Conservation (phyloP, 1,140 invertebrate species). For the Dysdera silvatica region DNA sequence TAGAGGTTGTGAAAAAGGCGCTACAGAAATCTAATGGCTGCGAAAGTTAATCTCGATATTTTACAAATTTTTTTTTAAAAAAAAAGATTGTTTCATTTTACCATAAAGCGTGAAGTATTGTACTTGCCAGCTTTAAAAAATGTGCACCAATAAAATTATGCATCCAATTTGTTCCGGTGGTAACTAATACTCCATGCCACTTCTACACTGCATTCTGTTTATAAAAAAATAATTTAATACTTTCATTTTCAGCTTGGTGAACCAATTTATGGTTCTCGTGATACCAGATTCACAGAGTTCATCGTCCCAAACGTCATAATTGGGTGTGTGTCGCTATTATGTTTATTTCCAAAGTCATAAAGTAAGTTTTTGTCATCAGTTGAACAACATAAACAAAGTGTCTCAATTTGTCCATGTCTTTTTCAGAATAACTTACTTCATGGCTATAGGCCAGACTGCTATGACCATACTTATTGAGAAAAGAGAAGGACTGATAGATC, state of each 20-base stretch:
- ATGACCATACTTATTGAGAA: constrained; percentile 84
- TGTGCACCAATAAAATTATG: too few relatives aligned
- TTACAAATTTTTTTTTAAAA: too few relatives aligned
- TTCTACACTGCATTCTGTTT: not conserved
- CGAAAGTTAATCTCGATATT: too few relatives aligned
- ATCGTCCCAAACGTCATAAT: constrained; percentile 89
- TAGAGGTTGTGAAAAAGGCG: too few relatives aligned
- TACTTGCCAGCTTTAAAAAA: too few relatives aligned
- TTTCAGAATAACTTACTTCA: constrained; percentile 85
- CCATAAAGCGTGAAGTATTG: too few relatives aligned
- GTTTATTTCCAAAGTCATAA: too few relatives aligned
- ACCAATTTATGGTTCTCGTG: constrained; percentile 76
- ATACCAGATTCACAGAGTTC: constrained; percentile 88
- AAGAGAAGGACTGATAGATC: constrained; percentile 77
- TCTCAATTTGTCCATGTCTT: too few relatives aligned
- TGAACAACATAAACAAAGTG: too few relatives aligned
- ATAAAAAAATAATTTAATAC: not conserved
- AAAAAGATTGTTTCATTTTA: too few relatives aligned
- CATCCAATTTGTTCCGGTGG: not conserved
- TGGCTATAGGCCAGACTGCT: constrained; percentile 88
- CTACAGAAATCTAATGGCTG: too few relatives aligned
- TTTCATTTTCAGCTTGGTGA: constrained; percentile 50
- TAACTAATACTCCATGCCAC: not conserved
- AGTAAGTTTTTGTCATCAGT: too few relatives aligned
- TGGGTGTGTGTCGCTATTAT: constrained; percentile 66